phyloP scores from a whole-genome alignment of 2,888 invertebrate species.

The Petrophora chlorosata region DNA sequence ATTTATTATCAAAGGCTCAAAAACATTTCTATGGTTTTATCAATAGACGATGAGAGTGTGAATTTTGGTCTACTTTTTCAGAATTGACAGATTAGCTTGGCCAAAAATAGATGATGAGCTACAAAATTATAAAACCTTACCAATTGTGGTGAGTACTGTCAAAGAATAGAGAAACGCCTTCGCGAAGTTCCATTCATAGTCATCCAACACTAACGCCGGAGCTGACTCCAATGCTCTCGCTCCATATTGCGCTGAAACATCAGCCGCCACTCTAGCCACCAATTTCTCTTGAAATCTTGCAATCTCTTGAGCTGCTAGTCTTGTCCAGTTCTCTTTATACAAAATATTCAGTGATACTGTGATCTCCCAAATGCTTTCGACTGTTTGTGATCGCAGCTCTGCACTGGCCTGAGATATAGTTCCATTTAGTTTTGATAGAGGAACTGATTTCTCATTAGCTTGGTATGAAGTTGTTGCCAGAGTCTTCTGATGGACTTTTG shows the following conservation, averaged over 20 bases:
- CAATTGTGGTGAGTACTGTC: constrained; percentile 96
- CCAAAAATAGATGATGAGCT: too few species aligned
- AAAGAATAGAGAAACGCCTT: constrained; percentile 97
- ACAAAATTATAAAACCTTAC: too few species aligned
- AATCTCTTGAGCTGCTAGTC: constrained; percentile 88
- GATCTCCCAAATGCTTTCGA: constrained; percentile 96
- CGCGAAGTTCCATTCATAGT: constrained; percentile 94
- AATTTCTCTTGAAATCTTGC: constrained; percentile 92
- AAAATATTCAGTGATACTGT: constrained; percentile 94
- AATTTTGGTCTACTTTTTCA: too few species aligned
- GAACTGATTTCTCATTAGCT: constrained; percentile 64
- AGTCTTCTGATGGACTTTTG: constrained; percentile 79
- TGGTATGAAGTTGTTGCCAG: constrained; percentile 78
- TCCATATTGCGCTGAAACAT: constrained; percentile 85
- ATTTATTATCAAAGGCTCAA: too few species aligned
- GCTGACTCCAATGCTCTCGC: constrained; percentile 75
- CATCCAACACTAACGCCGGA: constrained; percentile 71
- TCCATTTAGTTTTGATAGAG: constrained; percentile 63
- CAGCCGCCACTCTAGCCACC: constrained; percentile 90
- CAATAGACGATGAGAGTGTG: too few species aligned
- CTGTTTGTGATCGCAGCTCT: constrained; percentile 84
- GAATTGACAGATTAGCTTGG: too few species aligned
- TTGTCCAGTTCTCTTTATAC: constrained; percentile 95
- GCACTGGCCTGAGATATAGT: constrained; percentile 73
- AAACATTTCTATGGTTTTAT: too few species aligned